Base-by-base conservation (phyloP, 2,888 invertebrate genomes). In the Synanthedon myopaeformis region DNA sequence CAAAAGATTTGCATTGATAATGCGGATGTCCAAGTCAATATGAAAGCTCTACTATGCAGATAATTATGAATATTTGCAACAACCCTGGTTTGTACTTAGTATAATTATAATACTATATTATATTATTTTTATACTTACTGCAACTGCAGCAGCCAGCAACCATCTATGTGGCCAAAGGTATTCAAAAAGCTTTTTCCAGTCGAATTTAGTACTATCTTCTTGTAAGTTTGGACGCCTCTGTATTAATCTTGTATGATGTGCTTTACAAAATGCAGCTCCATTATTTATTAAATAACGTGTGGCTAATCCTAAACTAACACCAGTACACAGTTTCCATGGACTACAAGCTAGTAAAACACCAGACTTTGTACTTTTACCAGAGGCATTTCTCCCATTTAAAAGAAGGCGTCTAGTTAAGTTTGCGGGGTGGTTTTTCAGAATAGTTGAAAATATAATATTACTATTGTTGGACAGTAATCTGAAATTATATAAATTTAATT, bases 101-200 rank as follows among this genome's bases (percentile, higher is more conserved):
- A 35, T 35, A 35, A 35, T 35, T n/a, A n/a, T n/a, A n/a, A n/a
- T 35, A 35, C 8, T 35, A 1, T 35, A 35, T 6, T 8, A 35
- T 35, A 35, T n/a, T n/a, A n/a, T n/a, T 35, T 35, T 35, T 35
- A 45, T 66, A 89, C 92, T 91, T 82, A 96, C 96, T 65, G 90
- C 88, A 65, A 97, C 89, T 55, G 97, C 96, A 54, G 92, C 91
- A 5, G 92, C 67, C 53, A 97, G 88, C 59, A 94, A 90, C 90
- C 92, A 92, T 57, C 93, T 82, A 74, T 96, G 93, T 23, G 95
- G 94, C 68, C 89, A 87, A 2, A 97, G 76, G 70, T 96, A 92
- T 12, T 83, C 70, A 76, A 93, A 90, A 58, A 97, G 91, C 57
- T 89, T 90, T 17, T 76, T 84, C 96, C 96, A 96, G 69, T 95